Base-by-base conservation (phyloP, 1,140 invertebrate genomes). In the Ceratosolen solmsi region DNA sequence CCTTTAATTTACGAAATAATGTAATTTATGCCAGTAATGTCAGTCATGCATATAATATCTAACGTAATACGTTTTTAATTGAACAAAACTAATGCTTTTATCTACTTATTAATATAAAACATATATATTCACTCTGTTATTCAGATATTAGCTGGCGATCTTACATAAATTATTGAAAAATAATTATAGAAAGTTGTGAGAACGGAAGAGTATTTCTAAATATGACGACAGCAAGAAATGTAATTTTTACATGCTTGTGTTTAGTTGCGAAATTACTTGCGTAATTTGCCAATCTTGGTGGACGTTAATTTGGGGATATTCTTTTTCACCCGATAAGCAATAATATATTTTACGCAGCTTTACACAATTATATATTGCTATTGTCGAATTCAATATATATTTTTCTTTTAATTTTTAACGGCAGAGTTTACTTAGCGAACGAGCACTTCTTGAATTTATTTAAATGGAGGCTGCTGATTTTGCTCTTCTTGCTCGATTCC, bases 241-340 rank as follows among this genome's bases (percentile, higher is more conserved):
- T 20, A 3, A 38, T 36, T n/a, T 65, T 38, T 68, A 54, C n/a
- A 9, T 9, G 30, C 5, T 17, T 9, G 36, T n/a, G 7, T 68
- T 38, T 38, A 22, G 36, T 68, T 68, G 36, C 20, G 63, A 68
- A n/a, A 68, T 68, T 68, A 4, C 63, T 68, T 68, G 20, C 63
- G 15, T 38, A 36, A 20, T 38, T 68, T 68, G 22, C 33, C 63
- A 22, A 68, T 68, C 63, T 68, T 38, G n/a, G 7, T 68, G 30
- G 22, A 17, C 20, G 38, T 38, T 38, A 33, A 17, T 68, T 68
- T 68, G 22, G 22, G 20, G 7, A 68, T 68, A 68, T 38, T 68
- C 30, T 68, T 38, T 38, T 65, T 60, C 25, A 36, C 3, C 30
- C 17, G 60, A 65, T 65, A 65, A 65, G 60, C 33, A 1, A 30